Evolutionary conservation across 1,140 invertebrate genomes (phyloP), one percentile per base, ranked within the genome.

Genomic region (Brachionus manjavacas): DNA sequence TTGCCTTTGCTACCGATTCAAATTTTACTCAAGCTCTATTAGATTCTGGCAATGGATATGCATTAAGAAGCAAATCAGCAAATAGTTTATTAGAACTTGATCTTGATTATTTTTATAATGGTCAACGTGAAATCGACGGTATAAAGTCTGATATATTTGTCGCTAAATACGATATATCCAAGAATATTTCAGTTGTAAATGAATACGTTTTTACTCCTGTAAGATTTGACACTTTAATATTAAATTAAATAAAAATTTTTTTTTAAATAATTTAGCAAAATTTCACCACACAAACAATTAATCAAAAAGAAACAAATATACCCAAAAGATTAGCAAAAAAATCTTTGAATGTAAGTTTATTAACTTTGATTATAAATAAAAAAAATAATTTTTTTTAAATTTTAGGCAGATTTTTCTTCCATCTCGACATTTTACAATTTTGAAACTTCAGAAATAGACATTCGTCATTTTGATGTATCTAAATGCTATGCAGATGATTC

Each of bases 351-450:
- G 72, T 49, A 72, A 43, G 16, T 72, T 31, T 31, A 4, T 31
- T 72, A 16, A 41, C 2, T 23, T 16, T 16, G 4, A n/a, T n/a
- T n/a, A n/a, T n/a, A n/a, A n/a, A n/a, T n/a, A n/a, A n/a, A n/a
- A n/a, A n/a, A n/a, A n/a, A n/a, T 41, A 9, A 16, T 41, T 46
- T 72, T 0, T 41, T 16, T 72, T 72, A 3, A n/a, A 16, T 72
- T 72, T 43, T 20, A 72, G 39, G 16, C 31, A 72, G 35, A 14
- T 49, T 76, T 76, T 28, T 23, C 41, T 49, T 76, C 72, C 3
- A 23, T 76, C 6, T 81, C 79, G 11, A 81, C 52, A 23, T 41
- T 81, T 81, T 81, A 81, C 52, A 81, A 81, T 14, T 81, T 81
- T 35, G 64, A 81, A 64, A 81, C 52, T 11, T n/a, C 35, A 31